Evolutionary conservation across 2,888 invertebrate species (phyloP), one percentile per base, ranked within the genome.

Genomic region (Pammene fasciana): DNA sequence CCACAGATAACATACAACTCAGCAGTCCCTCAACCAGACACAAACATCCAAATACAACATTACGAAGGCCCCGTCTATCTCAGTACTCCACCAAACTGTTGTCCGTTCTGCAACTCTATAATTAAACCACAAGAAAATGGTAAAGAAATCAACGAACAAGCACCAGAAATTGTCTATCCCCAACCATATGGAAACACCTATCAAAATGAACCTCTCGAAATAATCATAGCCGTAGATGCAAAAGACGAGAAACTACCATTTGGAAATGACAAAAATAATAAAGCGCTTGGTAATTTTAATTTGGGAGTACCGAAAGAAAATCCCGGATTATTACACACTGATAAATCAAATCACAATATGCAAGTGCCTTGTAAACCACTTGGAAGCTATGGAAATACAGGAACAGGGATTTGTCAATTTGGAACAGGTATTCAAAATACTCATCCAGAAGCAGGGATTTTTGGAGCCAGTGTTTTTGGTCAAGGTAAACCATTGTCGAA

Each of bases 1-100:
- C 48, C n/a, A 67, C 79, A 86, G 87, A 41, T 74, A 1, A 36
- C 75, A 7, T 55, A 73, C 3, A 41, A 75, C 0, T 67, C 75
- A 48, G 82, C 80, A 0, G 79, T 78, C 13, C 73, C 78, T 0
- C 82, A 84, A 9, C 76, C 79, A 0, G 71, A 75, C 36, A 68
- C 84, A 0, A 79, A 78, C 10, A 79, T 88, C 0, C 82, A 85
- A 55, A 87, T 87, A 0, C 82, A 86, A 67, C 84, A 87, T 65
- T 83, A 82, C 64, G 88, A 89, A 0, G 84, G 83, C 0, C 87
- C 87, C 0, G 82, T 86, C 13, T 80, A 79, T 68, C 67, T 83
- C 26, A 72, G 78, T 0, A 67, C 74, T 6, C 72, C 72, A 5
- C 26, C 57, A 0, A 60, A 70, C 65, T 65, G 46, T 48, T 70